These are phyloP conservation scores for Aphodius granarius DNA, from an alignment of 2,888 invertebrate genomes.

Conservation along the genomic window DNA sequence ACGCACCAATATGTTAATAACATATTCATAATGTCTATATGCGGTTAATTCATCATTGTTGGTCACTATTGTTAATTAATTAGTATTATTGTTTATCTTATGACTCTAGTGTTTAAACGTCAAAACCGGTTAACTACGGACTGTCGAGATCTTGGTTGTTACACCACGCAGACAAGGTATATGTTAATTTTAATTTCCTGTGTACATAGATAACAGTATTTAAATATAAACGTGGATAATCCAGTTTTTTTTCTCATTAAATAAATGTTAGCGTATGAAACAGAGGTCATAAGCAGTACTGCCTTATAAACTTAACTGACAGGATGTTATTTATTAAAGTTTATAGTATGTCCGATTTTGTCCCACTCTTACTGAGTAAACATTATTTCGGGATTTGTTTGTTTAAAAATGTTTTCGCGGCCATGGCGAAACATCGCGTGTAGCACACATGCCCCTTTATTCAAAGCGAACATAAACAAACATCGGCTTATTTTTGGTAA, in stretches of 20 bases:
- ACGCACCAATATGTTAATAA: too few species aligned
- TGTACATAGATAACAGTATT: too few species aligned
- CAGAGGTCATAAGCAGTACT: background rate
- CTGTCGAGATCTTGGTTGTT: too few species aligned
- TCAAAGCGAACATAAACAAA: background rate
- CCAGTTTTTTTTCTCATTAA: background rate
- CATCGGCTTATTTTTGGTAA: background rate
- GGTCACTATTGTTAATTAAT: too few species aligned
- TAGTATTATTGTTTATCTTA: too few species aligned
- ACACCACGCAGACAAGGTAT: too few species aligned
- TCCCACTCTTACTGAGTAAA: background rate
- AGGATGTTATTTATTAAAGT: background rate
- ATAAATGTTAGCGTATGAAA: background rate
- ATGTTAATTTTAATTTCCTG: too few species aligned
- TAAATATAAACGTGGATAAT: too few species aligned
- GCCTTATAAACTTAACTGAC: background rate
- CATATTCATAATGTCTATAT: too few species aligned
- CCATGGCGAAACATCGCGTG: background rate
- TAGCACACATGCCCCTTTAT: background rate
- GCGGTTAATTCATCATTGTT: too few species aligned
- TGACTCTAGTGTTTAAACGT: too few species aligned
- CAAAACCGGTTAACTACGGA: too few species aligned
- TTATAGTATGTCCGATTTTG: background rate
- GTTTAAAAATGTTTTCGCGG: background rate
- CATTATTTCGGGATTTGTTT: background rate